phyloP scores from a whole-genome alignment of 2,888 invertebrate genomes.

The Arctia plantaginis region DNA sequence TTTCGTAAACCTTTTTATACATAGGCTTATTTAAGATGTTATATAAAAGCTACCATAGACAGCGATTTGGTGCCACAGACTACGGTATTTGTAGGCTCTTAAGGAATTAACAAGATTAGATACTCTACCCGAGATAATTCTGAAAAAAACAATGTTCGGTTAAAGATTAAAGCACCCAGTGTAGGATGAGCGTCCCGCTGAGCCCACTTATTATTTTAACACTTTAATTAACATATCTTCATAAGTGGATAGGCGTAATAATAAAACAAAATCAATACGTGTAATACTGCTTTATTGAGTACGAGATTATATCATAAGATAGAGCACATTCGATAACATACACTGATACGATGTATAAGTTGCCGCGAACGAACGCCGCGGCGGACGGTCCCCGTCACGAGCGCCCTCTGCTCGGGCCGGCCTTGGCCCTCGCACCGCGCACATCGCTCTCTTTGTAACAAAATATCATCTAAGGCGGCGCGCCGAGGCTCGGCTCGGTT shows the following conservation, averaged over 20 bases:
- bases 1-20: no score
- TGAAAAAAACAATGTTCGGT: no score
- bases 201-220: no score
- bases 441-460: background rate
- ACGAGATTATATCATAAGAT: slow-evolving; percentile 56
- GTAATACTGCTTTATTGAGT: slow-evolving; percentile 75
- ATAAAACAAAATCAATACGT: slow-evolving; percentile 28
- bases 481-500: background rate
- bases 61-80: no score
- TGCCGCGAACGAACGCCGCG: slow-evolving; percentile 29
- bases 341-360: slow-evolving; percentile 42
- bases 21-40: no score
- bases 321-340: slow-evolving; percentile 44
- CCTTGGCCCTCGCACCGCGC: background rate
- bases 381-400: background rate
- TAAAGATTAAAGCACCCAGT: no score
- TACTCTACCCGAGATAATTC: no score
- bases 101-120: no score
- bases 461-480: background rate
- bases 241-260: background rate
- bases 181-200: no score
- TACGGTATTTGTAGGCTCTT: no score
- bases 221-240: background rate
- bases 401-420: rapidly evolving
- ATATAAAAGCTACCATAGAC: no score